Evolutionary conservation across 2,113 vertebrate genomes (phyloP).

Genomic region (Diadophis punctatus): DNA sequence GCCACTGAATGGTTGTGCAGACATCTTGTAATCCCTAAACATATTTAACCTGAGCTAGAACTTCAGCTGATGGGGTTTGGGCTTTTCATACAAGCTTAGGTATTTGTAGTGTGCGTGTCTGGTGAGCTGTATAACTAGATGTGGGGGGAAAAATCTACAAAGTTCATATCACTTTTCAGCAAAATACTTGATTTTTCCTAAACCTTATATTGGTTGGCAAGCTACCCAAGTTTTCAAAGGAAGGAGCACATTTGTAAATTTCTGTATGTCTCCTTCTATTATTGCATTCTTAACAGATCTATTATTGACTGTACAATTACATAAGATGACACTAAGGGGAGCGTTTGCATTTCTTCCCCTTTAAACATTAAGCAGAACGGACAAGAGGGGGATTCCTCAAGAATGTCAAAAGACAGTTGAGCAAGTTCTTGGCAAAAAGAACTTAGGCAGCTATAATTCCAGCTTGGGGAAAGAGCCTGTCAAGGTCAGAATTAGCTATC

Average conservation of each 20-base stretch:
- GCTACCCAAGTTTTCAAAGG: not conserved
- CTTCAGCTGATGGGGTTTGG: not conserved
- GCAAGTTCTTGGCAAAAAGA: conserved; percentile 33
- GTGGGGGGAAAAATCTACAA: not conserved
- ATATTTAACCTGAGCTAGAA: not conserved
- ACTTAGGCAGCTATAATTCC: accelerated
- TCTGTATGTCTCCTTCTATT: not conserved
- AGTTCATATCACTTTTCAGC: not conserved
- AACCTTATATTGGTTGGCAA: not conserved
- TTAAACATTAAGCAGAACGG: not conserved
- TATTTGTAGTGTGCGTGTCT: not conserved
- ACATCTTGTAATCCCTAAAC: not conserved
- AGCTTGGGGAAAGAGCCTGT: conserved; percentile 20
- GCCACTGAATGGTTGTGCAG: not conserved
- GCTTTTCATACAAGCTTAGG: not conserved
- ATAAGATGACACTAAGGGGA: conserved; percentile 38
- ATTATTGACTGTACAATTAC: conserved; percentile 15
- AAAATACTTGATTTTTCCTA: not conserved
- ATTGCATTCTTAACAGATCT: conserved; percentile 1
- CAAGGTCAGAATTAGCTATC: not conserved
- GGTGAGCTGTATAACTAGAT: not conserved
- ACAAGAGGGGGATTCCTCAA: not conserved
- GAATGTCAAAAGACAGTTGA: conserved; percentile 26
- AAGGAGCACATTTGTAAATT: not conserved
- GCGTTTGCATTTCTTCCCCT: conserved; percentile 19